A percentile compares a stretch with the other conserved stretches of the same genome.
These are phyloP conservation scores for Microctenopoma lineatum DNA, from an alignment of 2,797 vertebrate genomes.

Conservation along the genomic window DNA sequence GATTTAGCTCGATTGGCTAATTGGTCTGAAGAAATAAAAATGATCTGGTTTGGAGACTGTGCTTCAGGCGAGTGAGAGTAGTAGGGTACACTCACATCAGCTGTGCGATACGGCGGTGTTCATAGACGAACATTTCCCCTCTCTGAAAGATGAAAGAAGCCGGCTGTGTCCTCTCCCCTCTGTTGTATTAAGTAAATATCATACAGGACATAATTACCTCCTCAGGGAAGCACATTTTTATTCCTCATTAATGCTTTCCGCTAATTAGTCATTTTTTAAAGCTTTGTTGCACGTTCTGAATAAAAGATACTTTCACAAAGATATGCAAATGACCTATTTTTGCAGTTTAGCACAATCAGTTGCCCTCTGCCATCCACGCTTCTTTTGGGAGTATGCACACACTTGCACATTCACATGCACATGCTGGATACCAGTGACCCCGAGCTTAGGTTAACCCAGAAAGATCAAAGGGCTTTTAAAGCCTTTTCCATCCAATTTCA, in stretches of 20 bases:
- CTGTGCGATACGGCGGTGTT: slow-evolving; percentile 14
- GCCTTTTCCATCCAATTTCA: not conserved
- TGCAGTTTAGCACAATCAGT: slow-evolving; percentile 55
- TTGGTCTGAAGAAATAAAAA: slow-evolving; percentile 61
- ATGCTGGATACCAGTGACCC: slow-evolving; percentile 5
- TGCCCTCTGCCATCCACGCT: not conserved
- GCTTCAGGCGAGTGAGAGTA: slow-evolving; percentile 58
- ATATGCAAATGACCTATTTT: slow-evolving; percentile 69
- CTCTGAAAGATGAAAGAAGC: slow-evolving; percentile 72
- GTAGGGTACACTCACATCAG: slow-evolving; percentile 7
- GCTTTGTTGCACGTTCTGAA: slow-evolving; percentile 67
- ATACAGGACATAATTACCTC: slow-evolving; percentile 81
- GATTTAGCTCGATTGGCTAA: slow-evolving; percentile 55
- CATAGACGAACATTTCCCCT: slow-evolving; percentile 47
- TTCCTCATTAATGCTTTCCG: slow-evolving; percentile 71
- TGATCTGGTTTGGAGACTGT: slow-evolving; percentile 48
- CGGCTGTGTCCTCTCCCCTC: slow-evolving; percentile 44
- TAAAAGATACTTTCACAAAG: slow-evolving; percentile 48
- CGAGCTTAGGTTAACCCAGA: slow-evolving; percentile 3
- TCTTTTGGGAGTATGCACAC: slow-evolving; percentile 1
- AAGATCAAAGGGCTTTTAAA: slow-evolving; percentile 5
- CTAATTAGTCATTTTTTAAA: slow-evolving; percentile 74
- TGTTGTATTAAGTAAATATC: slow-evolving; percentile 81
- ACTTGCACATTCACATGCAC: slow-evolving; percentile 1
- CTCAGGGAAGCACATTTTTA: slow-evolving; percentile 65